These are phyloP conservation scores for Andrena haemorrhoa DNA, from an alignment of 2,888 invertebrate species.

Conservation along the genomic window DNA sequence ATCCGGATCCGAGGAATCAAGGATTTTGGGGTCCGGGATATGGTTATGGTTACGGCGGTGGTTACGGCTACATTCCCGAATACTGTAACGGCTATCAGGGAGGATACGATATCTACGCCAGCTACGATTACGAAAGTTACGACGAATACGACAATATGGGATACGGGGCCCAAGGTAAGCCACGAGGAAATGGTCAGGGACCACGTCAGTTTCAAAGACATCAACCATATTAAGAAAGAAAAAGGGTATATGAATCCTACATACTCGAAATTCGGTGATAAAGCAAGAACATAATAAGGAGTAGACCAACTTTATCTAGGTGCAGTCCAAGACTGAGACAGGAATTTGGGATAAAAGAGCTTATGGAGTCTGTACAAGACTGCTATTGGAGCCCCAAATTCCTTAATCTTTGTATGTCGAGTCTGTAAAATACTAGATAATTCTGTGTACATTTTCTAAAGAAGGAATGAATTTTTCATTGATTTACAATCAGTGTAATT, in stretches of 20 bases:
- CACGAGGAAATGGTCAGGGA: slow-evolving; percentile 83
- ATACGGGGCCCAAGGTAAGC: slow-evolving; percentile 80
- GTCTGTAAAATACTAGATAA: slow-evolving; percentile 68
- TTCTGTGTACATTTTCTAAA: slow-evolving; percentile 65
- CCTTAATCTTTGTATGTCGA: slow-evolving; percentile 59
- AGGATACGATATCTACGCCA: slow-evolving; percentile 84
- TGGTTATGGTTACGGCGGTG: slow-evolving; percentile 81
- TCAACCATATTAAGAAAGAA: slow-evolving; percentile 82
- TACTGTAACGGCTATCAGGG: slow-evolving; percentile 82
- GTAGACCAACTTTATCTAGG: slow-evolving; percentile 65
- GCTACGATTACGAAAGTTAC: slow-evolving; percentile 83
- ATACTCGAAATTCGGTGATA: slow-evolving; percentile 72
- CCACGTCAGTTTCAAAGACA: slow-evolving; percentile 84
- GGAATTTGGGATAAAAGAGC: slow-evolving; percentile 55
- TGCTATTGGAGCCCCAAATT: slow-evolving; percentile 48
- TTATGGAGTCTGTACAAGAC: slow-evolving; percentile 28
- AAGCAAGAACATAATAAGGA: slow-evolving; percentile 73
- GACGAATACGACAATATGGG: slow-evolving; percentile 83
- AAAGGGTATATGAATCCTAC: slow-evolving; percentile 59
- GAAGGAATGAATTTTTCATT: slow-evolving; percentile 50
- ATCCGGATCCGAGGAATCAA: slow-evolving; percentile 84
- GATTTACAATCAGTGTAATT: slow-evolving; percentile 49
- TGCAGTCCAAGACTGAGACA: slow-evolving; percentile 64
- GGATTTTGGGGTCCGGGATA: slow-evolving; percentile 83
- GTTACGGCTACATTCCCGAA: slow-evolving; percentile 83